Conservation (phyloP, 2,113 vertebrate genomes). For the Ciconia stormi region DNA sequence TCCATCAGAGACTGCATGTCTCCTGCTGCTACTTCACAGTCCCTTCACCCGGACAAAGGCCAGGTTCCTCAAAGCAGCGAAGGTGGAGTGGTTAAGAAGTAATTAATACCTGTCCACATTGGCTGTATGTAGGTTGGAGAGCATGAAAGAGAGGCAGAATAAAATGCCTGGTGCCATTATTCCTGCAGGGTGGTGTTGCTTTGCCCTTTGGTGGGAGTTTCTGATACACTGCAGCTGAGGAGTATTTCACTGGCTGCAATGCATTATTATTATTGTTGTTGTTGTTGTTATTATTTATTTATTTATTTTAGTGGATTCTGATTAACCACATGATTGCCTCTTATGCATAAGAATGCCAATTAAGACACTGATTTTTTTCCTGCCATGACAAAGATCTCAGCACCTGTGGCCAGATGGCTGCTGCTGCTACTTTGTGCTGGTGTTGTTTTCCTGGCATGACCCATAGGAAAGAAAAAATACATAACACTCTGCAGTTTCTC, state of each 20-base stretch:
- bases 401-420: fast-evolving
- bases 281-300: not conserved
- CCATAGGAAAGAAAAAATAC: not conserved
- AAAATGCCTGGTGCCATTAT: not conserved
- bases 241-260: not conserved
- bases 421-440: not conserved
- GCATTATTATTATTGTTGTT: too few species aligned
- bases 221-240: not conserved
- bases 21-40: not conserved
- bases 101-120: not conserved
- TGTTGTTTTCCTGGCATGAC: not conserved
- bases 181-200: not conserved
- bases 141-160: not conserved
- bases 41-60: not conserved
- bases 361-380: not conserved
- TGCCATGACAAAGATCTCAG: not conserved
- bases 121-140: not conserved
- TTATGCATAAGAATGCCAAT: not conserved
- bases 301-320: not conserved
- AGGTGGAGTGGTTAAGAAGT: not conserved
- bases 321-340: not conserved
- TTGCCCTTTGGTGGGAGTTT: not conserved
- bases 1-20: not conserved
- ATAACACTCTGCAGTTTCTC: not conserved
- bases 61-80: not conserved